Percentiles rank a stretch among this genome's conserved stretches.
phyloP scores from a whole-genome alignment of 2,113 vertebrate genomes.

The Bubo bubo region DNA sequence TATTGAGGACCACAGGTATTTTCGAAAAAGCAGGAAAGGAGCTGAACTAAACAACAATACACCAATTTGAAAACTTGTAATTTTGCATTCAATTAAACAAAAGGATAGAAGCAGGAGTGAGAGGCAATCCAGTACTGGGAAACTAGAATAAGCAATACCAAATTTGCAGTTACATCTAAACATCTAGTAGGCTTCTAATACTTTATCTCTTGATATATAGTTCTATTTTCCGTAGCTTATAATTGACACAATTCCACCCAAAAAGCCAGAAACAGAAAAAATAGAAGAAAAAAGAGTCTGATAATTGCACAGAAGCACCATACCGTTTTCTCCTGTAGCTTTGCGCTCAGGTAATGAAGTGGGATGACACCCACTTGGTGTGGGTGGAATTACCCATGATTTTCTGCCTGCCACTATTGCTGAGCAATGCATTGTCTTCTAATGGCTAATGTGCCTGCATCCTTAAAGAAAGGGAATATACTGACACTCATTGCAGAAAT shows the following conservation, averaged over 20 bases:
- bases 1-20: neutral
- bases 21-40: neutral
- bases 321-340: neutral
- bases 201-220: neutral
- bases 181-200: neutral
- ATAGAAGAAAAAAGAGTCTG: neutral
- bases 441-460: neutral
- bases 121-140: neutral
- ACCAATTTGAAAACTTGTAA: neutral
- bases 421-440: neutral
- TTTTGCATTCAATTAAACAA: neutral
- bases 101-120: neutral
- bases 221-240: neutral
- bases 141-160: neutral
- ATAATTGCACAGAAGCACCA: neutral
- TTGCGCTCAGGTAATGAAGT: neutral
- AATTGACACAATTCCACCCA: neutral
- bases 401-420: neutral
- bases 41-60: neutral
- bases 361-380: neutral
- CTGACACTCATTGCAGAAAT: neutral
- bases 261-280: neutral
- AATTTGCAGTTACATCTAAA: neutral
- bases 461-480: neutral
- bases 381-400: neutral